Evolutionary conservation across 2,888 invertebrate genomes (phyloP), one percentile per base, ranked within the genome.

Genomic region (Petrolisthes cinctipes): DNA sequence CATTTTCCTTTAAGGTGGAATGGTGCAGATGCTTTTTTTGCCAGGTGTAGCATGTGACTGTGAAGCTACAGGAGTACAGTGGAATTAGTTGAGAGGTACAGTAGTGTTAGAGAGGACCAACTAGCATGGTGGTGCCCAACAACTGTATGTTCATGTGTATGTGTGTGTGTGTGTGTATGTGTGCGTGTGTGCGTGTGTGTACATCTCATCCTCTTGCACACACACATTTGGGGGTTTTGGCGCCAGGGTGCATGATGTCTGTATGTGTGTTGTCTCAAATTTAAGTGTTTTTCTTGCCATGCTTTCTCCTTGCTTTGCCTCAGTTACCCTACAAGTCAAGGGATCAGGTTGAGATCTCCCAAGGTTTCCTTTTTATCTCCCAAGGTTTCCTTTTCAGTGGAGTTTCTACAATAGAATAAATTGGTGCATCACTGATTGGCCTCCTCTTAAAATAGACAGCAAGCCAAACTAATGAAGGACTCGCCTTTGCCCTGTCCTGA

Each of bases 11-110:
- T 37, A 37, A 37, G 37, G 37, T 37, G 37, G 37, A 37, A 1
- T 0, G 37, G 37, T 75, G n/a, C n/a, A 73, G n/a, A 78, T 4
- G 53, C 53, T n/a, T 54, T 78, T 51, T 11, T 23, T 5, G 66
- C 51, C 37, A 61, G 23, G 5, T 23, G 11, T 68, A 20, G n/a
- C 82, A 23, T 82, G 51, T 17, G 23, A n/a, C 23, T 80, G 17
- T 78, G 84, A 14, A 84, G 84, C 84, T 84, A 78, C 84, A 51
- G 78, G 84, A 84, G n/a, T 61, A 84, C 84, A 78, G 66, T 85
- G 85, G 17, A 6, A 71, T n/a, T 71, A 71, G 71, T 71, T n/a
- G 14, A 14, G 11, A 17, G 20, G 17, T 71, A 71, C 61, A 61
- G 61, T 37, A 17, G 9, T 61, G 61, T 61, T 61, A 61, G 61